These are phyloP conservation scores for Mycetomoellerius zeteki DNA, from an alignment of 1,140 invertebrate genomes.

Conservation along the genomic window DNA sequence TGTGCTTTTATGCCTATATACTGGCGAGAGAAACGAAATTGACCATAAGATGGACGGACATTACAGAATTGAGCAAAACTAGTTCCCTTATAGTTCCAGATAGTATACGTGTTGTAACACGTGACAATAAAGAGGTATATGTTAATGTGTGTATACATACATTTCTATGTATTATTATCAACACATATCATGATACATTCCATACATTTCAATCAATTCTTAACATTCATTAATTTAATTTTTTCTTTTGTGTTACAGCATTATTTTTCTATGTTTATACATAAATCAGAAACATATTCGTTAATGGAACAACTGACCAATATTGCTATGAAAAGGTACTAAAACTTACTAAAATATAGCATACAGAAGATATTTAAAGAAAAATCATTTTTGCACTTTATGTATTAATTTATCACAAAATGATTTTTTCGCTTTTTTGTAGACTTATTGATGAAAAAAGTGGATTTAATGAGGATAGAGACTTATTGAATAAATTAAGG, in stretches of 20 bases:
- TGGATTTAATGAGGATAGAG: constrained; percentile 94
- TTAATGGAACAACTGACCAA: constrained; percentile 98
- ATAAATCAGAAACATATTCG: constrained; percentile 95
- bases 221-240: background rate
- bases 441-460: constrained; percentile 95
- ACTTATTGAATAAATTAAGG: constrained; percentile 93
- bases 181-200: background rate
- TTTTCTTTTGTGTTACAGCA: constrained; percentile 88
- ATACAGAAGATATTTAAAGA: constrained; percentile 79
- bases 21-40: constrained; percentile 96
- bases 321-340: constrained; percentile 97
- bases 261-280: constrained; percentile 96
- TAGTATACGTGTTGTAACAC: constrained; percentile 94
- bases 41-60: constrained; percentile 94
- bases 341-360: constrained; percentile 63
- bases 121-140: constrained; percentile 91
- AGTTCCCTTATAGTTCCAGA: constrained; percentile 94
- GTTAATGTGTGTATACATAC: constrained; percentile 17
- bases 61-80: constrained; percentile 91
- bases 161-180: background rate
- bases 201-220: background rate
- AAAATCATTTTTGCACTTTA: constrained; percentile 43
- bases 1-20: constrained; percentile 98
- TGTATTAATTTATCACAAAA: constrained; percentile 16
- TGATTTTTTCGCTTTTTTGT: constrained; percentile 75